These are phyloP conservation scores for Pituophis catenifer DNA, from an alignment of 2,113 vertebrate genomes.

Conservation along the genomic window DNA sequence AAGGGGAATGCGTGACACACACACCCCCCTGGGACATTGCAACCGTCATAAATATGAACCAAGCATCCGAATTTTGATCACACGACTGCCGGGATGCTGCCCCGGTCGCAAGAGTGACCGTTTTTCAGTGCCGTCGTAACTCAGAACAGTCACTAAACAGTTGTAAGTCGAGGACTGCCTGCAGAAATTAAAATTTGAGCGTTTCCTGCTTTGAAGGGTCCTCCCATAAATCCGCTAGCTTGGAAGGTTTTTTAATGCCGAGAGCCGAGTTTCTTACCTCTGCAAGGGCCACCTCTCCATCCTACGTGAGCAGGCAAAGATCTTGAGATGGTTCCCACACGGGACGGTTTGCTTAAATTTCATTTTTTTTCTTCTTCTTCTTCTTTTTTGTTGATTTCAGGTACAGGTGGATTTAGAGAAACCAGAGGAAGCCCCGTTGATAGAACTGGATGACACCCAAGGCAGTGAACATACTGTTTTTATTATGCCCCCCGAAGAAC, in stretches of 20 bases:
- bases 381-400: slow-evolving; percentile 3
- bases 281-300: no score
- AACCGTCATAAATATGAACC: no score
- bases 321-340: neutral
- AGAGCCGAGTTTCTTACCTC: no score
- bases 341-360: neutral
- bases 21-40: no score
- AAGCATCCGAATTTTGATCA: no score
- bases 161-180: no score
- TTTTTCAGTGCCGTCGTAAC: no score
- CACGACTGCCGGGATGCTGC: no score
- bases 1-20: no score
- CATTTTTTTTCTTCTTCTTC: rapidly evolving
- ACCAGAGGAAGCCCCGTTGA: slow-evolving; percentile 76
- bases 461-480: slow-evolving; percentile 91
- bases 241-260: no score
- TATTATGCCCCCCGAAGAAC: slow-evolving; percentile 90
- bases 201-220: neutral
- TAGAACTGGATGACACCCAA: slow-evolving; percentile 85
- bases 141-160: no score
- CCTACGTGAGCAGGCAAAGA: neutral
- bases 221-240: neutral
- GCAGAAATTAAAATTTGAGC: neutral
- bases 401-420: slow-evolving; percentile 87
- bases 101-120: no score